phyloP scores from a whole-genome alignment of 2,113 vertebrate species.

The Spilogale gracilis region DNA sequence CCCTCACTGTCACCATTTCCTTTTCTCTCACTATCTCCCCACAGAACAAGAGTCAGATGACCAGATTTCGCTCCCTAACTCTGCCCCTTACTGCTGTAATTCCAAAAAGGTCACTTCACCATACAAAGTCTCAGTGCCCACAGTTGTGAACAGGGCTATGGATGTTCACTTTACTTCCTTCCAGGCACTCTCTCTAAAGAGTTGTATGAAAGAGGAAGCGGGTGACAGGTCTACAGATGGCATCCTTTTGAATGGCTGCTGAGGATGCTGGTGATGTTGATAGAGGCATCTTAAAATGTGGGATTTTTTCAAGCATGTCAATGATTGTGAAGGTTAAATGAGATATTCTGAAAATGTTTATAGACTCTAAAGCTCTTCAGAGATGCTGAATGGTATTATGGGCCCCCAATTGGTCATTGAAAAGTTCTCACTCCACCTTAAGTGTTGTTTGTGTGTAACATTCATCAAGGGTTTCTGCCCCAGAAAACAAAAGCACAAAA shows the following conservation, averaged over 20 bases:
- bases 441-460: constrained; percentile 42
- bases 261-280: not conserved
- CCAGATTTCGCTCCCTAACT: not conserved
- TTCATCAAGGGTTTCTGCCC: constrained; percentile 55
- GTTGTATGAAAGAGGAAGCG: not conserved
- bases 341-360: constrained; percentile 65
- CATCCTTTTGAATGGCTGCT: not conserved
- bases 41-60: not conserved
- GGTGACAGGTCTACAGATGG: not conserved
- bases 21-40: not conserved
- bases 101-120: not conserved
- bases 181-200: not conserved
- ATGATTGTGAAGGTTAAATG: not conserved
- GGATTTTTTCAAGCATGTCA: not conserved
- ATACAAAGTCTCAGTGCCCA: not conserved
- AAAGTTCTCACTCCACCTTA: constrained; percentile 25
- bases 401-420: not conserved
- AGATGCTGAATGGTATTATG: constrained; percentile 16
- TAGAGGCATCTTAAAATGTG: constrained; percentile 28
- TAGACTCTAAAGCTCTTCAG: constrained; percentile 42
- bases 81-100: not conserved
- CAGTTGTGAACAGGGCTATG: not conserved
- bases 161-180: not conserved
- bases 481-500: constrained; percentile 69
- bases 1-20: not conserved